phyloP scores from a whole-genome alignment of 2,113 vertebrate species.

The Ciconia stormi region DNA sequence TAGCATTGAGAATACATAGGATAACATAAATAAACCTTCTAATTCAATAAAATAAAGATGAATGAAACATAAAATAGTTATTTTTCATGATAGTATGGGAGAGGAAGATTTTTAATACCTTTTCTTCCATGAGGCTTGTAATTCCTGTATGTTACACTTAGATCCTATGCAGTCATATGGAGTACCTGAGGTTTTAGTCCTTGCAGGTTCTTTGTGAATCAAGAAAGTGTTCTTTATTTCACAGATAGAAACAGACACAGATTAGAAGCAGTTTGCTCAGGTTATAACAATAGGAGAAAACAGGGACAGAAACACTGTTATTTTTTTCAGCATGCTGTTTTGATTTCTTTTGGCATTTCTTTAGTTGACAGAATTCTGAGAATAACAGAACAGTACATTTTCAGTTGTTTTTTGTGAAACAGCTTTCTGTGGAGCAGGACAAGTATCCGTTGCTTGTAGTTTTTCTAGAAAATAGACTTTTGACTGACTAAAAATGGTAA shows the following conservation, averaged over 20 bases:
- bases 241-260: neutral
- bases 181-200: neutral
- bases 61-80: neutral
- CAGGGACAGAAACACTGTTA: neutral
- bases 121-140: neutral
- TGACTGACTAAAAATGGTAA: conserved; percentile 13
- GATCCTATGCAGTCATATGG: neutral
- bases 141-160: neutral
- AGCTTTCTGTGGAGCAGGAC: neutral
- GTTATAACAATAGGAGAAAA: neutral
- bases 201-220: neutral
- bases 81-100: neutral
- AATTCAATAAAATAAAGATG: neutral
- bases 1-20: neutral
- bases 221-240: neutral
- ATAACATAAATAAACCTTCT: neutral
- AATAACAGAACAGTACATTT: neutral
- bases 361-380: neutral
- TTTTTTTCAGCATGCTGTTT: neutral
- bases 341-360: neutral
- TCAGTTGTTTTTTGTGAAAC: neutral
- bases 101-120: neutral
- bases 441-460: neutral
- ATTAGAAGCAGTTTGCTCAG: neutral
- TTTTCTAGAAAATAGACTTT: neutral